These are phyloP conservation scores for Panopea generosa DNA, from an alignment of 2,888 invertebrate genomes.

Conservation along the genomic window DNA sequence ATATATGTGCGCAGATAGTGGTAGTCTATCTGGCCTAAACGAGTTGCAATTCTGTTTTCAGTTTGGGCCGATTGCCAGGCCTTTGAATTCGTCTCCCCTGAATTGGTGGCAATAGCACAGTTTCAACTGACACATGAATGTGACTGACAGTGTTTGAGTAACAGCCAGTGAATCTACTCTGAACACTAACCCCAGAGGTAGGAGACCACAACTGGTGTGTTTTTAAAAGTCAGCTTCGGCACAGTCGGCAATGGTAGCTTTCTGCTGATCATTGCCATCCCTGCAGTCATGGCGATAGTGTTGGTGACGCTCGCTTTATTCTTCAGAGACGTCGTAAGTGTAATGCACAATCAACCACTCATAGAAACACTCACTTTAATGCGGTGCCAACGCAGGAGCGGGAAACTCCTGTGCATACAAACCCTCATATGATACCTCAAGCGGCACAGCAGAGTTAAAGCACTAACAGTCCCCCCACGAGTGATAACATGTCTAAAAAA, in stretches of 20 bases:
- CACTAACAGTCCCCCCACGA: conserved; percentile 41
- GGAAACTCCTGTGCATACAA: conserved; percentile 54
- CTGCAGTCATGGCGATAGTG: conserved; percentile 75
- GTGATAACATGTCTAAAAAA: conserved; percentile 74
- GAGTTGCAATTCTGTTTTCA: too few species aligned
- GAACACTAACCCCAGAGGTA: too few species aligned
- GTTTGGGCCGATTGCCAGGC: too few species aligned
- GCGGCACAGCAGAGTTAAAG: conserved; percentile 34
- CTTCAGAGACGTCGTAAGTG: conserved; percentile 66
- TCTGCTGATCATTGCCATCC: conserved; percentile 80
- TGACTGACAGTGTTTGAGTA: too few species aligned
- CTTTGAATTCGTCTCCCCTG: too few species aligned
- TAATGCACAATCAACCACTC: conserved; percentile 51
- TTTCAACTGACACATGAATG: too few species aligned
- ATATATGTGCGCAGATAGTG: too few species aligned
- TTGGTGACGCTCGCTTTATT: conserved; percentile 72
- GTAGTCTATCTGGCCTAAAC: too few species aligned
- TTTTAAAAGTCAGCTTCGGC: too few species aligned
- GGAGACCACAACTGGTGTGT: too few species aligned
- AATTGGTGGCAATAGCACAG: too few species aligned
- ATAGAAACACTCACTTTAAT: conserved; percentile 68
- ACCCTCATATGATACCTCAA: conserved; percentile 62
- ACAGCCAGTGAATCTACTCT: too few species aligned
- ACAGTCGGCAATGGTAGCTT: conserved; percentile 58
- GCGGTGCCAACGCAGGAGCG: conserved; percentile 70